Evolutionary conservation across 2,888 invertebrate genomes (phyloP).

Genomic region (Andrena fulva): DNA sequence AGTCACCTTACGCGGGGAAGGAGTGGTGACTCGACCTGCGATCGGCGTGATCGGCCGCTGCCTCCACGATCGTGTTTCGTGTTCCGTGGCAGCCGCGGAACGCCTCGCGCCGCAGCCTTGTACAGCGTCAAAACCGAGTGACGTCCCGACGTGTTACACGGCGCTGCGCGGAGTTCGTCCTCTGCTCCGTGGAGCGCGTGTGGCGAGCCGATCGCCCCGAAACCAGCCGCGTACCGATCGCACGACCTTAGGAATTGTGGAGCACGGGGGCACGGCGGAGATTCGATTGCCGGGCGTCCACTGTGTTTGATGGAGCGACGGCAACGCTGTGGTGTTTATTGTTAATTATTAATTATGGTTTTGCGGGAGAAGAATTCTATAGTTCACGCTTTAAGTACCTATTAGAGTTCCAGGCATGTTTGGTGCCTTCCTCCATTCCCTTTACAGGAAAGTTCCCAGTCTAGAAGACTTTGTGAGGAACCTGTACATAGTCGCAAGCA

Average conservation of each 20-base stretch:
- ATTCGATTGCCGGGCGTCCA: neutral
- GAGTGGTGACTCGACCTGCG: conserved; percentile 72
- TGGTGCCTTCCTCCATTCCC: no score
- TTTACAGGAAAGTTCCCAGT: neutral
- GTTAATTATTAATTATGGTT: no score
- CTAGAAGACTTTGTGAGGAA: neutral
- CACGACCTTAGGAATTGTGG: conserved; percentile 42
- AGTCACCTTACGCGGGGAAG: conserved; percentile 66
- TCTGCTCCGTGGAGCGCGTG: conserved; percentile 23
- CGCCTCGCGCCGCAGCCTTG: conserved; percentile 59
- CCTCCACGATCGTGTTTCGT: conserved; percentile 69
- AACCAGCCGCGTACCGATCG: conserved; percentile 43
- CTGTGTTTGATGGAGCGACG: neutral
- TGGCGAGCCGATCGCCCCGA: conserved; percentile 43
- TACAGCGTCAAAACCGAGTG: conserved; percentile 72
- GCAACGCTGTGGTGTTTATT: no score
- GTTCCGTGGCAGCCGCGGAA: conserved; percentile 55
- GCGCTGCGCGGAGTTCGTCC: conserved; percentile 63
- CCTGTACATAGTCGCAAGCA: conserved; percentile 16
- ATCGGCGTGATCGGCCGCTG: conserved; percentile 68
- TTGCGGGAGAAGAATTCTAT: no score
- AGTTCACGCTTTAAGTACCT: no score
- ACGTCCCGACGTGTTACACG: conserved; percentile 77
- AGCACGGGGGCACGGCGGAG: neutral
- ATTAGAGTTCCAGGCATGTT: no score